Evolutionary conservation across 2,888 invertebrate species (phyloP).

Genomic region (Frankliniella fusca): DNA sequence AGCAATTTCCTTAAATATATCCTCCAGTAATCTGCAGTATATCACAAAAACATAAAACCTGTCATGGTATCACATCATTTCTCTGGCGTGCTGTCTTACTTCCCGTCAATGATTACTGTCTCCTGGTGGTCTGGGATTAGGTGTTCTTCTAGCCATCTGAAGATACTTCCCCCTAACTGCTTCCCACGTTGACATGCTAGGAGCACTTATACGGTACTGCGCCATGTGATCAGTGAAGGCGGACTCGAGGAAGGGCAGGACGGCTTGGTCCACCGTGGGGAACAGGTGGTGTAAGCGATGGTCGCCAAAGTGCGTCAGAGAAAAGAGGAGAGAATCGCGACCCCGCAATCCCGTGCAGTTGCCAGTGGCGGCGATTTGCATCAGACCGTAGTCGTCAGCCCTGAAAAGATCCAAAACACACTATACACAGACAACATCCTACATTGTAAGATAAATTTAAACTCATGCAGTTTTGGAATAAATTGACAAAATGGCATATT

Average conservation of each 20-base stretch:
- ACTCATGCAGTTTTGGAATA: too few species aligned
- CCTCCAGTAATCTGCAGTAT: background rate
- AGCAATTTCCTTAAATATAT: background rate
- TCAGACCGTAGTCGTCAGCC: slow-evolving; percentile 67
- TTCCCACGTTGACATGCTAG: slow-evolving; percentile 53
- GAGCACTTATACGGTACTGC: slow-evolving; percentile 57
- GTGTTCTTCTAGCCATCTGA: slow-evolving; percentile 53
- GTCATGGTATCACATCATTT: background rate
- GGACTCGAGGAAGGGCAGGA: slow-evolving; percentile 62
- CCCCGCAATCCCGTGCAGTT: slow-evolving; percentile 65
- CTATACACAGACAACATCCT: background rate
- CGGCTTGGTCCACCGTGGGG: slow-evolving; percentile 73
- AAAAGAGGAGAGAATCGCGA: slow-evolving; percentile 54
- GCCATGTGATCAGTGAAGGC: slow-evolving; percentile 59
- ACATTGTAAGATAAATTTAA: background rate
- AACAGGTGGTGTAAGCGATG: slow-evolving; percentile 77
- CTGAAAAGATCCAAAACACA: slow-evolving; percentile 36
- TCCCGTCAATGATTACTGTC: background rate
- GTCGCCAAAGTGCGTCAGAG: slow-evolving; percentile 69
- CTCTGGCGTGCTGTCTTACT: background rate
- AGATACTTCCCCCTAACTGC: slow-evolving; percentile 63
- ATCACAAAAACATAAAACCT: background rate
- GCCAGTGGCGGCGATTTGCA: slow-evolving; percentile 68
- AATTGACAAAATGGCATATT: too few species aligned
- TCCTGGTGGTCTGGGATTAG: slow-evolving; percentile 43